phyloP scores from a whole-genome alignment of 2,888 invertebrate genomes.

The Lottia gigantea region DNA sequence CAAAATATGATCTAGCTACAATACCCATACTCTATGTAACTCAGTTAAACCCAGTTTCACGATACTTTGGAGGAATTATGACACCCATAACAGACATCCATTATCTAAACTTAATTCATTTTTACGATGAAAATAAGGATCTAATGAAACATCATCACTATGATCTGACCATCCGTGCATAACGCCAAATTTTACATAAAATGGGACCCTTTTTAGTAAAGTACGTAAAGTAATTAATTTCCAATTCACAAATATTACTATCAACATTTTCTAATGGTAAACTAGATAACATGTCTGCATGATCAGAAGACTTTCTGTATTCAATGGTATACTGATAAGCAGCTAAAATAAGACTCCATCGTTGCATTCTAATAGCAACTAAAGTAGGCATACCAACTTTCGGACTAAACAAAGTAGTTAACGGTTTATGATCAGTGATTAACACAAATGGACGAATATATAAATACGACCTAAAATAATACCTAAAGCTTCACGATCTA shows the following conservation, averaged over 20 bases:
- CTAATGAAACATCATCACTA: slow-evolving; percentile 13
- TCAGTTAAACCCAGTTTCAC: slow-evolving; percentile 24
- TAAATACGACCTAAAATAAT: slow-evolving; percentile 65
- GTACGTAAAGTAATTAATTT: slow-evolving; percentile 12
- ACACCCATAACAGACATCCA: slow-evolving; percentile 30
- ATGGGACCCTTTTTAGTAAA: slow-evolving; percentile 1
- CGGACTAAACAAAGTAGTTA: slow-evolving; percentile 61
- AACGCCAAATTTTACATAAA: neutral
- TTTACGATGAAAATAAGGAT: neutral
- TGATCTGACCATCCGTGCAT: slow-evolving; percentile 9
- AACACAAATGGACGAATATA: slow-evolving; percentile 66
- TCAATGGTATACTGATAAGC: slow-evolving; percentile 60
- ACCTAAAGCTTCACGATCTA: slow-evolving; percentile 66
- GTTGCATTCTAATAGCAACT: slow-evolving; percentile 47
- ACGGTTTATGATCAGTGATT: slow-evolving; percentile 66
- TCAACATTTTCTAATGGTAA: slow-evolving; percentile 29
- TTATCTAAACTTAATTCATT: slow-evolving; percentile 20
- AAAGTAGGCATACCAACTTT: slow-evolving; percentile 47
- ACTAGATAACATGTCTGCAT: slow-evolving; percentile 59
- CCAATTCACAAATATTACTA: slow-evolving; percentile 12
- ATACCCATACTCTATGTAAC: slow-evolving; percentile 36
- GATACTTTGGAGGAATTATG: slow-evolving; percentile 23
- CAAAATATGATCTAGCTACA: slow-evolving; percentile 30
- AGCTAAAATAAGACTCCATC: slow-evolving; percentile 52
- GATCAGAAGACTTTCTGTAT: slow-evolving; percentile 45